These are phyloP conservation scores for Ormyrus rosae DNA, from an alignment of 2,888 invertebrate genomes.

Conservation along the genomic window DNA sequence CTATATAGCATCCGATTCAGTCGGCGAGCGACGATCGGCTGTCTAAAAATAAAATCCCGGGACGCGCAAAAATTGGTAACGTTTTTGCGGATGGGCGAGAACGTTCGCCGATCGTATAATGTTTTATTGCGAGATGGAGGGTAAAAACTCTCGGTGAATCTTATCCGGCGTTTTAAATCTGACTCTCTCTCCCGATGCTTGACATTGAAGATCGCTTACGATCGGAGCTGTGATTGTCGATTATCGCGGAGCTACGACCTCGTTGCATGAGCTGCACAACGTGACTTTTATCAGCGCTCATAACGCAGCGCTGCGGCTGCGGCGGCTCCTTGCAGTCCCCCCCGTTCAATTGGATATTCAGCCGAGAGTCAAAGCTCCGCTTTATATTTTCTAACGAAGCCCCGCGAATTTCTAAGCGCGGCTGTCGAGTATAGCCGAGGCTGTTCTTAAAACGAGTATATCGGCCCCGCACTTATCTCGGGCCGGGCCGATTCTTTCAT, in stretches of 20 bases:
- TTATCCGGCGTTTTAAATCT: slow-evolving; percentile 12
- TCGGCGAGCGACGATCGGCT: no score
- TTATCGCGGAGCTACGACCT: slow-evolving; percentile 44
- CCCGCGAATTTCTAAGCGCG: no score
- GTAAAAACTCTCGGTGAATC: neutral
- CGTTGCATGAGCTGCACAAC: slow-evolving; percentile 30
- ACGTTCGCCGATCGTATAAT: no score
- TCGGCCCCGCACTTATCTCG: neutral
- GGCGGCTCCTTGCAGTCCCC: neutral
- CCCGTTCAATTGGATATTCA: neutral
- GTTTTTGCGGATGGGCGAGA: no score
- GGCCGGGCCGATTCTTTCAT: no score
- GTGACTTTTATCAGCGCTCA: slow-evolving; percentile 33
- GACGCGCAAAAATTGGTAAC: no score
- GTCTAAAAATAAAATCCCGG: no score
- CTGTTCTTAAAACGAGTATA: neutral
- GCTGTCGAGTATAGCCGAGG: no score
- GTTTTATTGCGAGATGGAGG: no score
- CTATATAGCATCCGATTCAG: no score
- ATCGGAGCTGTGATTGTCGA: slow-evolving; percentile 24
- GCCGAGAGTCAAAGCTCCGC: neutral
- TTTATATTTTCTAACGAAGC: no score
- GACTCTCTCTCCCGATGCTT: neutral
- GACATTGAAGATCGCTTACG: slow-evolving; percentile 36
- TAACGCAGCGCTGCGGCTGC: neutral